These are phyloP conservation scores for Drosophila sordidula DNA, from an alignment of 2,888 invertebrate genomes.

Conservation along the genomic window DNA sequence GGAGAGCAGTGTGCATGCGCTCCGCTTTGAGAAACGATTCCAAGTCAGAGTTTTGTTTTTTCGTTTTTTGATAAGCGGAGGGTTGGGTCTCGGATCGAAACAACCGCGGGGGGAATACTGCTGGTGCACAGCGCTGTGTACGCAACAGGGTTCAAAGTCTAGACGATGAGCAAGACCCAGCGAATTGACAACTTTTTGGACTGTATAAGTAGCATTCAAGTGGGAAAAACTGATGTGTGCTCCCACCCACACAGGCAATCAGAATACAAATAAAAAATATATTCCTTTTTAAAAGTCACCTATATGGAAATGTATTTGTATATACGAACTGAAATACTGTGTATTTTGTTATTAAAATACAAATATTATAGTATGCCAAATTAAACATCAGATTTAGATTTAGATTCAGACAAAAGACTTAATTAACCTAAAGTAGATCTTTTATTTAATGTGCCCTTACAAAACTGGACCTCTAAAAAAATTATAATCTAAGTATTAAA, in stretches of 20 bases:
- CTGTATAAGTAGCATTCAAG: not conserved
- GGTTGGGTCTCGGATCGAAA: constrained; percentile 18
- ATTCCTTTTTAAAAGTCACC: not conserved
- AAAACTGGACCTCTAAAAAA: no score
- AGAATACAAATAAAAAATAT: not conserved
- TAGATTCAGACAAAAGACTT: no score
- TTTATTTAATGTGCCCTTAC: no score
- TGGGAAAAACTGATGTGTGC: constrained; percentile 2
- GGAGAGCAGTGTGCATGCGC: not conserved
- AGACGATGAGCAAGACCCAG: constrained; percentile 45
- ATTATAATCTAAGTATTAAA: no score
- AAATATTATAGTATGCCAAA: not conserved
- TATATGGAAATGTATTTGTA: not conserved
- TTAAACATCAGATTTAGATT: no score
- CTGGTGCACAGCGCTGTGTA: constrained; percentile 29
- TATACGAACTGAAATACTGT: not conserved
- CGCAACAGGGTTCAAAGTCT: constrained; percentile 66
- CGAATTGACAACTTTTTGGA: constrained; percentile 13
- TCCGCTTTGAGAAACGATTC: constrained; percentile 10
- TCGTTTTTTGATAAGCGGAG: constrained; percentile 39
- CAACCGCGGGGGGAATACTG: not conserved
- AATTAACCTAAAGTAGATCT: no score
- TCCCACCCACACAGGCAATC: no score
- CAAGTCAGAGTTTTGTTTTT: constrained; percentile 9
- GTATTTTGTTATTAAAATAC: not conserved